Base-by-base conservation (phyloP, 1,140 invertebrate species). In the Cheumatopsyche charites region DNA sequence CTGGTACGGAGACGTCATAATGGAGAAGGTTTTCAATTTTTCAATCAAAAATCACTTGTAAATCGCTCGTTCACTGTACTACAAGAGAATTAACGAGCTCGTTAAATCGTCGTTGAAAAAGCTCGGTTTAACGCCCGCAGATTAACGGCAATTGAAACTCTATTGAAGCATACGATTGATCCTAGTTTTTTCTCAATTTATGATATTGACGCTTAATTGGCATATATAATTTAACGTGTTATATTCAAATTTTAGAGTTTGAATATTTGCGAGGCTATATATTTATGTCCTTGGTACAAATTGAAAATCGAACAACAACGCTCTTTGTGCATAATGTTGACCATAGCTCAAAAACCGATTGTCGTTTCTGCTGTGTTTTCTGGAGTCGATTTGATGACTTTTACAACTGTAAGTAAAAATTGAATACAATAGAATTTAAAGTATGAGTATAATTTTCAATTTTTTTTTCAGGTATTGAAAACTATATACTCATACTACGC, bases 391-490 rank as follows among this genome's bases (percentile, higher is more conserved):
- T 25, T 68, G 45, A 1, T 17, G 7, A 21, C 41, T 12, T 68
- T 68, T 36, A 55, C 49, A 1, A 36, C 66, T 26, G 66, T 68
- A 23, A 67, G 23, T 58, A 19, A 49, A 67, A 45, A 62, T 43
- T 25, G 25, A 41, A 62, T 15, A 15, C 49, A 42, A 6, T 7
- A 52, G 17, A 52, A 17, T 52, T 52, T 7, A 17, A 52, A n/a
- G n/a, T n/a, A n/a, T n/a, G n/a, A n/a, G n/a, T 19, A 17, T 52
- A 52, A 19, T 52, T 52, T 52, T 52, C 49, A n/a, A 45, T 72
- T 72, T 58, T 17, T 49, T 67, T 72, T 71, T 52, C 17, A 72
- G 71, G 41, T 72, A 17, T 58, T 72, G 47, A 55, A 62, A 45
- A 43, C 63, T 1, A 67, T 49, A 11, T 72, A 67, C 43, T 72